phyloP scores from a whole-genome alignment of 2,113 vertebrate species.

The Tamias sibiricus region DNA sequence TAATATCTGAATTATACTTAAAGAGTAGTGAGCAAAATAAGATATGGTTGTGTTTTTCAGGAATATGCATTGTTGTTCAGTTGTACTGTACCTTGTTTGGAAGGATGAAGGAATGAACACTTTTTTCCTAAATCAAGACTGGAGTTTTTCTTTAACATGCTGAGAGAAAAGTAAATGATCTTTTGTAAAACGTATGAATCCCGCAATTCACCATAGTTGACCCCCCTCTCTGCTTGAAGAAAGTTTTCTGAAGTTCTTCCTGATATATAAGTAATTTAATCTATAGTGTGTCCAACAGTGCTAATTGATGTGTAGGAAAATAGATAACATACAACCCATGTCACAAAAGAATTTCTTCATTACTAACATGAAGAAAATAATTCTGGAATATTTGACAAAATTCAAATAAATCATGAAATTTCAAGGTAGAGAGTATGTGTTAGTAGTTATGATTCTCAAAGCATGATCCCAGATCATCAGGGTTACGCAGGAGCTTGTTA shows the following conservation, averaged over 20 bases:
- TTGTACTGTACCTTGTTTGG: slow-evolving; percentile 71
- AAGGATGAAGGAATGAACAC: slow-evolving; percentile 82
- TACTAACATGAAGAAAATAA: not conserved
- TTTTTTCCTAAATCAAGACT: slow-evolving; percentile 73
- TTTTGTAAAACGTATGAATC: not conserved
- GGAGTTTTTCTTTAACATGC: slow-evolving; percentile 60
- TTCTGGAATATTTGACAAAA: not conserved
- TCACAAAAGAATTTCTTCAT: not conserved
- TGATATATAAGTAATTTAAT: not conserved
- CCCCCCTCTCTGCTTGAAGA: not conserved
- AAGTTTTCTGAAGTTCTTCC: slow-evolving; percentile 41
- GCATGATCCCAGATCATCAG: not conserved
- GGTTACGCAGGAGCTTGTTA: not conserved
- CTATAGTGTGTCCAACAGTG: not conserved
- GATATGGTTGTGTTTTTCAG: slow-evolving; percentile 79
- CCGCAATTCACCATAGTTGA: not conserved
- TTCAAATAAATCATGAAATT: not conserved
- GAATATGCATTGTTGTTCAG: slow-evolving; percentile 56
- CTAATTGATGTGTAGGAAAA: not conserved
- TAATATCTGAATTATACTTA: slow-evolving; percentile 83
- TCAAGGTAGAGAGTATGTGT: not conserved
- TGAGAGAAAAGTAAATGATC: not conserved
- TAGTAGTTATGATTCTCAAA: not conserved
- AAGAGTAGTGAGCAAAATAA: slow-evolving; percentile 80
- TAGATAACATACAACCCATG: not conserved